Base-by-base conservation (phyloP, 1,140 invertebrate species). In the Pissodes strobi region DNA sequence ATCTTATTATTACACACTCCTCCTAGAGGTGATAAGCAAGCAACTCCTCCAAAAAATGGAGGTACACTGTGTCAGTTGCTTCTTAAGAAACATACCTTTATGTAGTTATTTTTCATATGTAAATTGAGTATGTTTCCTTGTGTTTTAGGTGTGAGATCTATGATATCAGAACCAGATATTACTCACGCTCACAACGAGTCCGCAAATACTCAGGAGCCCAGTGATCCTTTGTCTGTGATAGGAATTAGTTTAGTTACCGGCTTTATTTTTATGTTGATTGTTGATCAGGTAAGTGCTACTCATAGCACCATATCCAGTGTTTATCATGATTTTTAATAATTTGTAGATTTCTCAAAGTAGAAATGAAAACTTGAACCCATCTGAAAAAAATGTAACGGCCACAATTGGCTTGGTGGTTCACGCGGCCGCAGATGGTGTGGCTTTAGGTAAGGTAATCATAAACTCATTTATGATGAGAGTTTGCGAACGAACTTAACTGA, bases 331-430 rank as follows among this genome's bases (percentile, higher is more conserved):
- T 34, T 58, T 38, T 46, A 1, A 6, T 30, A 23, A 19, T 19
- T 27, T 58, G 39, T 58, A 80, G 76, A 84, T 90, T 69, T 88
- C 87, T 0, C 82, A 88, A 27, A 82, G 83, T 55, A 86, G 82
- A 72, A 88, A 85, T 59, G 87, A 87, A 60, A 70, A 81, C 1
- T 79, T 82, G 21, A 86, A 84, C 67, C 82, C 85, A 0, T 74
- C 79, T 1, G 84, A 88, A 81, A 84, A 85, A 77, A 88, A 93
- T 82, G 85, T 95, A 34, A 97, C 95, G 5, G 94, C 97, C 8
- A 99, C 96, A 3, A 81, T 98, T 6, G 97, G 97, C 2, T 82
- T 99, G 2, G 94, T 99, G 4, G 96, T 99, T 1, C 97, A 99
- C 82, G 95, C 97, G 9, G 94, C 95, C 70, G 97, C 96, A 68